Conservation (phyloP, 2,888 invertebrate genomes). For the Mythimna lalbum region DNA sequence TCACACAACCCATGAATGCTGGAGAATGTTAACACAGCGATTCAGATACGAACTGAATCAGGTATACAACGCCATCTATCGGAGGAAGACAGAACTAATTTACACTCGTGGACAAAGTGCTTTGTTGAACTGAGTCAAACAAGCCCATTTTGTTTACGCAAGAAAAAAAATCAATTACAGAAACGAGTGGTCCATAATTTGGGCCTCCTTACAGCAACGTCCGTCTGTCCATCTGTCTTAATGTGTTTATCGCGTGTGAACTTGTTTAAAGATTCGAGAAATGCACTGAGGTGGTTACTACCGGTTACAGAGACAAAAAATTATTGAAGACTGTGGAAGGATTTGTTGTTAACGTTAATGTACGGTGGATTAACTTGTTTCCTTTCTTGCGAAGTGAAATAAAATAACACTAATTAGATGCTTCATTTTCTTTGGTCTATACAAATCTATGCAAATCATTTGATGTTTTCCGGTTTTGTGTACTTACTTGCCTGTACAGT, state of each 20-base stretch:
- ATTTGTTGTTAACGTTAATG: constrained; percentile 22
- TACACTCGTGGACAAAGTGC: constrained; percentile 16
- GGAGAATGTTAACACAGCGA: constrained; percentile 11
- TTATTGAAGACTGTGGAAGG: constrained; percentile 26
- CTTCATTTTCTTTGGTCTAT: neutral
- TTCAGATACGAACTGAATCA: neutral
- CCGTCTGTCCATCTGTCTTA: constrained; percentile 72
- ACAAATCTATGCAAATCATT: neutral
- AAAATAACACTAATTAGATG: neutral
- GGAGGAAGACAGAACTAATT: constrained; percentile 18
- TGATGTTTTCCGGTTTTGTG: neutral
- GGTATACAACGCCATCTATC: constrained; percentile 52
- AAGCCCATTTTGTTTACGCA: constrained; percentile 47
- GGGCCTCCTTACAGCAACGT: constrained; percentile 66
- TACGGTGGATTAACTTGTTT: constrained; percentile 3
- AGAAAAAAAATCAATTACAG: constrained; percentile 76
- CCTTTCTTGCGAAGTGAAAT: constrained; percentile 4
- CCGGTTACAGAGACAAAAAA: constrained; percentile 45
- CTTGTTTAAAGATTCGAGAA: constrained; percentile 52
- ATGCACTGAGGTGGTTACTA: constrained; percentile 48
- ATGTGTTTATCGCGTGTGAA: constrained; percentile 78
- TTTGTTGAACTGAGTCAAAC: constrained; percentile 25
- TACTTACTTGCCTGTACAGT: too few relatives aligned
- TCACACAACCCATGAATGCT: too few relatives aligned
- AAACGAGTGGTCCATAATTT: constrained; percentile 69